Evolutionary conservation across 2,888 invertebrate genomes (phyloP), one percentile per base, ranked within the genome.

Genomic region (Adelognathus sp.): DNA sequence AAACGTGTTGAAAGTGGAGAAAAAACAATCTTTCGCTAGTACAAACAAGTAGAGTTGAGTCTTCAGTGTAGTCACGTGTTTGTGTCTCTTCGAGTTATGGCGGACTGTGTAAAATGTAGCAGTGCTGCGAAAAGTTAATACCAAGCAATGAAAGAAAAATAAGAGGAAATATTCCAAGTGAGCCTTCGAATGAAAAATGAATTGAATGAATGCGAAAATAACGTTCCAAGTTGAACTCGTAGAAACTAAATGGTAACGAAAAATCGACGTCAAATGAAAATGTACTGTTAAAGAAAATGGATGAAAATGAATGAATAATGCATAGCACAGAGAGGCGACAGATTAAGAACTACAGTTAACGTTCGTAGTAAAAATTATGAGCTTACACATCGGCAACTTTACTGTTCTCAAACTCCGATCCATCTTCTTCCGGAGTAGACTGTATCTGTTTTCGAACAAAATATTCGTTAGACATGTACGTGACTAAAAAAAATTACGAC

Each of bases 311-410:
- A 36, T n/a, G n/a, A 64, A 46, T 46, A 44, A 80, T 54, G 56
- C 61, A 73, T 33, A 81, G 54, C 70, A 60, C 56, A 67, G 44
- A 60, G 33, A 52, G 70, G 74, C 78, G 60, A 61, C 9, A 71
- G 16, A 69, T 39, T 50, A 54, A n/a, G 50, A 58, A 29, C 16
- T 36, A 71, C 16, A 72, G 24, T 33, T 70, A 71, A 69, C 52
- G 81, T 36, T 75, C 24, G 75, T 66, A 46, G 58, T 79, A 70
- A 73, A 78, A 79, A 79, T 64, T 18, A 69, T 76, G 72, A 80
- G 76, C 86, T 86, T 85, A 84, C 86, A 52, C 73, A 77, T 82
- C 31, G 75, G 71, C 66, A 76, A 78, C 70, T 67, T 74, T 70
- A 72, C 75, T 61, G 69, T 63, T 75, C 81, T 82, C 70, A 81